Base-by-base conservation (phyloP, 2,113 vertebrate species). In the Pogonocichla stellata region DNA sequence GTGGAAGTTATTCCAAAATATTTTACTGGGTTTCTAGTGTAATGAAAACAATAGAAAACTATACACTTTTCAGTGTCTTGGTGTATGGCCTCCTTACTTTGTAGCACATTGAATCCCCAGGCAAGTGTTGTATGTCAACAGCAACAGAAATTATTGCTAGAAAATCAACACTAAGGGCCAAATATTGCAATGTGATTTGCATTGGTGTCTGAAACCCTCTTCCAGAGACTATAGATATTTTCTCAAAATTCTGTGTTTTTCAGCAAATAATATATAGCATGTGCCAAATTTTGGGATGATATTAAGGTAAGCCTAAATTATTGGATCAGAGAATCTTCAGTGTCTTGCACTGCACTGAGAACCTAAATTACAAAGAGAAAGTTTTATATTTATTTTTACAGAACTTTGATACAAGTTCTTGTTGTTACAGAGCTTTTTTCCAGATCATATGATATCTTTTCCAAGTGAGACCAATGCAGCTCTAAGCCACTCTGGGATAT, bases 401-500 rank as follows among this genome's bases (percentile, higher is more conserved):
- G 23, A 90, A 77, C 26, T 80, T 79, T 98, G 82, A 96, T 90
- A 70, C 72, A 42, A 86, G 73, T 90, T 92, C 84, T 97, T 97
- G 51, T 60, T 86, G 92, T 97, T 78, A 61, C 95, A 99, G 99
- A 98, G 98, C 81, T 99, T 99, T 98, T 99, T 99, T 97, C 99
- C 99, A 87, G 99, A 99, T 94, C 98, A 99, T 95, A 99, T 99
- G 99, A 98, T 99, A 92, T 99, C 99, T 89, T 98, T 99, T 97
- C 98, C 98, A 90, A 98, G 96, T 96, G 99, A 99, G 97, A 98
- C 97, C 72, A 98, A 97, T 86, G 98, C 98, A 92, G 96, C 98
- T 90, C 92, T 98, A 94, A 98, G 98, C 96, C 98, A 98, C 82
- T 97, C 98, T 80, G 98, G 98, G 78, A 98, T 99, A 85, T 98